A percentile compares a stretch with the other conserved stretches of the same genome.
Evolutionary conservation across 2,888 invertebrate species (phyloP).

Genomic region (Philhelius pedissequus): DNA sequence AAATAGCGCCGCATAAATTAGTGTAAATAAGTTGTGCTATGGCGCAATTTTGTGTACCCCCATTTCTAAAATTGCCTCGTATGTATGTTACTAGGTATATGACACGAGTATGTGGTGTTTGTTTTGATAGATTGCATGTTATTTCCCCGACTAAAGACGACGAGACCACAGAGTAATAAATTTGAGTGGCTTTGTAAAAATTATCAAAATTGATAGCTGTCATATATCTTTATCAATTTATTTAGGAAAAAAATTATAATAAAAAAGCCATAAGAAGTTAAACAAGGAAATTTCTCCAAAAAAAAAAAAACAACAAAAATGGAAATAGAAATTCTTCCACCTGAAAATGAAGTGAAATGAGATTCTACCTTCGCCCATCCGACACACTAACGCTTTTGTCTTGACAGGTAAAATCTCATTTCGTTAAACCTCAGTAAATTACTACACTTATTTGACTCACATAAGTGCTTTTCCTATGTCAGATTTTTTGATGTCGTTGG

Average conservation of each 20-base stretch:
- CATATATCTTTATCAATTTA: not conserved
- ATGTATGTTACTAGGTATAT: not conserved
- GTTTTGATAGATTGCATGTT: not conserved
- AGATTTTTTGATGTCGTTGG: not conserved
- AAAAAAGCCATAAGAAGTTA: not conserved
- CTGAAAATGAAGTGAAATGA: not conserved
- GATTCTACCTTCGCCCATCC: too few relatives aligned
- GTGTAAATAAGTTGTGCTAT: slow-evolving; percentile 11
- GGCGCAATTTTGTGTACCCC: not conserved
- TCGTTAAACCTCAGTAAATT: slow-evolving; percentile 31
- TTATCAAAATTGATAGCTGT: slow-evolving; percentile 10
- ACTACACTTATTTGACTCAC: slow-evolving; percentile 17
- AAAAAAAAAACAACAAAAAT: not conserved
- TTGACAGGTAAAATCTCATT: slow-evolving; percentile 37
- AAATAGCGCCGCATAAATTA: not conserved
- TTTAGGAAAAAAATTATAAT: not conserved
- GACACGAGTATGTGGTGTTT: not conserved
- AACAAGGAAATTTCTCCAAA: not conserved
- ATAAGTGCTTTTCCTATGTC: not conserved
- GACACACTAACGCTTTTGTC: not conserved
- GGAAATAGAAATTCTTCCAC: not conserved
- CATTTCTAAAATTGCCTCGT: not conserved
- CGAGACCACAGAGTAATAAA: not conserved
- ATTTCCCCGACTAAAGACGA: not conserved
- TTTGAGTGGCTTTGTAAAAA: not conserved